Conservation (phyloP, 2,888 invertebrate species). For the Alitta virens region DNA sequence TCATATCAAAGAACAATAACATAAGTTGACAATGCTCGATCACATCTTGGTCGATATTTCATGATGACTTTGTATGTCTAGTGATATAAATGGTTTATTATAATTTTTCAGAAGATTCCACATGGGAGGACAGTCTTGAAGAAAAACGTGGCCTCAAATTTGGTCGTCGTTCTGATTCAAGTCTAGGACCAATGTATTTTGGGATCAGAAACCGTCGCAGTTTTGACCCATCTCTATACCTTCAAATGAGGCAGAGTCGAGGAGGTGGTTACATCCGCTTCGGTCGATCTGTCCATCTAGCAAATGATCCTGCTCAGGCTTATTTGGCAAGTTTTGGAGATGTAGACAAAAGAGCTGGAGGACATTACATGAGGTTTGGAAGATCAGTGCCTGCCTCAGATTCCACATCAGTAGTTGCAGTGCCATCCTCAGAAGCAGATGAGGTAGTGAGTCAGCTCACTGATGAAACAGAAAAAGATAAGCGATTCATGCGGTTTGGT, state of each 20-base stretch:
- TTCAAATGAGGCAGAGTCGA: conserved; percentile 11
- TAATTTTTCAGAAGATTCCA: too few relatives aligned
- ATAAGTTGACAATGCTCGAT: too few relatives aligned
- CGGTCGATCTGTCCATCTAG: conserved; percentile 25
- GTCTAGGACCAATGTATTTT: background rate
- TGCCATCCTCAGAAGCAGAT: conserved; percentile 17
- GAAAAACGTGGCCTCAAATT: too few relatives aligned
- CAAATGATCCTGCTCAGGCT: background rate
- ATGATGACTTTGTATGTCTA: too few relatives aligned
- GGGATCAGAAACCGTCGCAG: background rate
- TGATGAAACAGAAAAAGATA: conserved; percentile 23
- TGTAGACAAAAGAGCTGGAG: conserved; percentile 29
- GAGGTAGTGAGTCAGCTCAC: conserved; percentile 27
- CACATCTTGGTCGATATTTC: too few relatives aligned
- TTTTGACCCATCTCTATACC: background rate
- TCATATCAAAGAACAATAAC: too few relatives aligned
- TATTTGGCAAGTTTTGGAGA: conserved; percentile 4
- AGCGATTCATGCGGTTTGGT: conserved; percentile 41
- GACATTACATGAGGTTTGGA: conserved; percentile 36
- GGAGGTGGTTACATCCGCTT: conserved; percentile 41
- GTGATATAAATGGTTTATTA: too few relatives aligned
- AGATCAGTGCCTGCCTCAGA: conserved; percentile 24
- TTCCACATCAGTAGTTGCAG: background rate
- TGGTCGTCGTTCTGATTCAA: background rate
- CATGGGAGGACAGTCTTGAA: too few relatives aligned